Percentiles rank a stretch among this genome's conserved stretches.
phyloP scores from a whole-genome alignment of 2,888 invertebrate genomes.

The Itoplectis maculator region DNA sequence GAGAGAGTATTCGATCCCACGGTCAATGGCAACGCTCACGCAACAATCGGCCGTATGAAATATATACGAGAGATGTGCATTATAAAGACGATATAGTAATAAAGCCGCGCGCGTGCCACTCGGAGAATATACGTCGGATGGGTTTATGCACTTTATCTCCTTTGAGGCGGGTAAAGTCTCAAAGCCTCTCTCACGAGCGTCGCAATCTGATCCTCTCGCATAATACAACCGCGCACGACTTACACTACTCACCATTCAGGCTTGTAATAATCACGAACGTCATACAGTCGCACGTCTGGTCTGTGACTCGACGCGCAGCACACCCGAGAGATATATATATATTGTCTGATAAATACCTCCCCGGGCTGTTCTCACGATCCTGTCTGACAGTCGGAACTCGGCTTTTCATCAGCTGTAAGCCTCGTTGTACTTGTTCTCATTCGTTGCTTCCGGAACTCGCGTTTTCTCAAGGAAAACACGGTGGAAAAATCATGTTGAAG shows the following conservation, averaged over 20 bases:
- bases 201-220: constrained; percentile 51
- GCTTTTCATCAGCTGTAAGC: constrained; percentile 27
- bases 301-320: constrained; percentile 35
- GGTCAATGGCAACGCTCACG: constrained; percentile 61
- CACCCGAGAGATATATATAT: constrained; percentile 31
- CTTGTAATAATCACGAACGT: constrained; percentile 45
- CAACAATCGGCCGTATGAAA: constrained; percentile 18
- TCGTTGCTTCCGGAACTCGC: constrained; percentile 36
- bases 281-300: constrained; percentile 11
- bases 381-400: constrained; percentile 12
- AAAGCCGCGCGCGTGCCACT: background rate
- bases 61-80: constrained; percentile 30
- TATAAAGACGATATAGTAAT: constrained; percentile 15
- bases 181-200: constrained; percentile 55
- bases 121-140: constrained; percentile 5
- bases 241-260: constrained; percentile 19
- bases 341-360: constrained; percentile 45
- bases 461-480: background rate
- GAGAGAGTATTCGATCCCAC: constrained; percentile 48
- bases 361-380: constrained; percentile 55
- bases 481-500: background rate
- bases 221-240: constrained; percentile 28
- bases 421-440: constrained; percentile 17
- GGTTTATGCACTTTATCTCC: constrained; percentile 20
- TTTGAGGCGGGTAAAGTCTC: constrained; percentile 27